phyloP scores from a whole-genome alignment of 2,113 vertebrate genomes.

The human region GRCh38 chr15:97564501-97565000 shows the following conservation, averaged over 20 bases:
- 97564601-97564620: neutral
- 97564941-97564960: neutral
- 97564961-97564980: neutral
- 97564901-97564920: slow-evolving; percentile 6
- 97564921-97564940: neutral
- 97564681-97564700: slow-evolving; percentile 65
- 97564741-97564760: slow-evolving; percentile 77
- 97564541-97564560: neutral
- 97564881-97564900: neutral
- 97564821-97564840: slow-evolving; percentile 65
- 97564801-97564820: slow-evolving; percentile 61
- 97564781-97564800: slow-evolving; percentile 77
- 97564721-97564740: slow-evolving; percentile 74
- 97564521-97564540: neutral
- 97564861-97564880: slow-evolving; percentile 10
- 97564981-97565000: neutral
- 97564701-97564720: slow-evolving; percentile 68
- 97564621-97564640: slow-evolving; percentile 55
- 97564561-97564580: slow-evolving; percentile 44
- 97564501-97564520: slow-evolving; percentile 48
- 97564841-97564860: slow-evolving; percentile 58
- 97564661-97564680: slow-evolving; percentile 41
- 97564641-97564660: neutral
- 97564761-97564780: slow-evolving; percentile 81
- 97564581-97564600: neutral